Evolutionary conservation across 2,888 invertebrate species (phyloP), one percentile per base, ranked within the genome.

Genomic region (Erebia ligea): DNA sequence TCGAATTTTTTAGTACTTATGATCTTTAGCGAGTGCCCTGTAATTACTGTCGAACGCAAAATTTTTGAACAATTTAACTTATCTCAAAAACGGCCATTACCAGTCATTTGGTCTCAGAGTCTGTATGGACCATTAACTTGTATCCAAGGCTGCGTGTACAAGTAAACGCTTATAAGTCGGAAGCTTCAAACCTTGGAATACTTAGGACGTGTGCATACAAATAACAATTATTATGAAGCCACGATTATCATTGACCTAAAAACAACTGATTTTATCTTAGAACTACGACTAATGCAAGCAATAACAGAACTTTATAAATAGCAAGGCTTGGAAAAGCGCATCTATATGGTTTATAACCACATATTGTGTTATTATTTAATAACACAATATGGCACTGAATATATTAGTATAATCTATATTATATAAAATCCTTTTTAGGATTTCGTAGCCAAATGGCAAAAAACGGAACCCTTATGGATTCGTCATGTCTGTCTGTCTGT

Each of bases 31-130:
- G 54, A 58, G 59, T 62, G 57, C 42, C 50, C 65, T 45, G 50
- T 71, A 73, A 74, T 68, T 69, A 74, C 70, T 66, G 25, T 62
- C 45, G 61, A 65, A 52, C 48, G 73, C 67, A 68, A 75, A 69
- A 34, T 75, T 79, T 76, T 73, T 57, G 42, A 76, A 76, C 80
- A 76, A 79, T 80, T 80, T 75, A 76, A 75, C 72, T 69, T 76
- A 76, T 76, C 76, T 75, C 76, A 77, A 80, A 75, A 69, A 77
- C 72, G 74, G 74, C 73, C 76, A 81, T 82, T 83, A 80, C 77
- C 68, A 75, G 80, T 78, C 81, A 83, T 83, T 82, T 82, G 76
- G 76, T 75, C 78, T 76, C 78, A 77, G 79, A 79, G 79, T 77
- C 76, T 77, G 78, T 76, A 77, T 76, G 78, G 74, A 77, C 79